Conservation (phyloP, 2,113 vertebrate genomes). For the Serilophus lunatus region DNA sequence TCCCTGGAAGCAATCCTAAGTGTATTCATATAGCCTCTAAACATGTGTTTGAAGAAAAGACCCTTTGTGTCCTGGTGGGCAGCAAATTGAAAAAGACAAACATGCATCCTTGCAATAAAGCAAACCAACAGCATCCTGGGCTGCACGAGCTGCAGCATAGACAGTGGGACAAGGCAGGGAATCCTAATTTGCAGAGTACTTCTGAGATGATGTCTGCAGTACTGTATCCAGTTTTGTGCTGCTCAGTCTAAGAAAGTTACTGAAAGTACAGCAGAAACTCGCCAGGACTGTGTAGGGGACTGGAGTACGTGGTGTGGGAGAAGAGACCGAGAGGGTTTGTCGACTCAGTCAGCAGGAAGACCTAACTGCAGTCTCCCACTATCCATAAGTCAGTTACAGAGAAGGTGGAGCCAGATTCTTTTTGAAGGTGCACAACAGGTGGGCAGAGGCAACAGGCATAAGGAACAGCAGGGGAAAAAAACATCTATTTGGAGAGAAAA, state of each 20-base stretch:
- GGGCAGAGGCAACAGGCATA: neutral
- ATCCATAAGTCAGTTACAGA: neutral
- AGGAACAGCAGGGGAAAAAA: neutral
- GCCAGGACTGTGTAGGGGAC: neutral
- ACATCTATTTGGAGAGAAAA: neutral
- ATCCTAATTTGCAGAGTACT: neutral
- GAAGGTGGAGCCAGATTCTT: neutral
- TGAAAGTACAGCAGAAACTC: neutral
- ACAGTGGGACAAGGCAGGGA: neutral
- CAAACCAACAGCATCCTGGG: neutral
- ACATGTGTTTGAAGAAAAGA: neutral
- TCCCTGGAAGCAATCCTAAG: neutral
- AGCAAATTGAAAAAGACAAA: neutral
- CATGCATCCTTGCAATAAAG: accelerated
- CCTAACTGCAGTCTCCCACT: neutral
- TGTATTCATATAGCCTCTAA: neutral
- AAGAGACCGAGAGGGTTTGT: neutral
- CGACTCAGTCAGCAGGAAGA: neutral
- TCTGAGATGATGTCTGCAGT: neutral
- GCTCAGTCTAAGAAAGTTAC: neutral
- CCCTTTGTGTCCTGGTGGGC: neutral
- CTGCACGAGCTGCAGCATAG: neutral
- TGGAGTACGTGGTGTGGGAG: accelerated
- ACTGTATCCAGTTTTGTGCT: neutral
- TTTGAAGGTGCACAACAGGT: neutral